phyloP scores from a whole-genome alignment of 2,888 invertebrate species.

The Drosophila diplacantha region DNA sequence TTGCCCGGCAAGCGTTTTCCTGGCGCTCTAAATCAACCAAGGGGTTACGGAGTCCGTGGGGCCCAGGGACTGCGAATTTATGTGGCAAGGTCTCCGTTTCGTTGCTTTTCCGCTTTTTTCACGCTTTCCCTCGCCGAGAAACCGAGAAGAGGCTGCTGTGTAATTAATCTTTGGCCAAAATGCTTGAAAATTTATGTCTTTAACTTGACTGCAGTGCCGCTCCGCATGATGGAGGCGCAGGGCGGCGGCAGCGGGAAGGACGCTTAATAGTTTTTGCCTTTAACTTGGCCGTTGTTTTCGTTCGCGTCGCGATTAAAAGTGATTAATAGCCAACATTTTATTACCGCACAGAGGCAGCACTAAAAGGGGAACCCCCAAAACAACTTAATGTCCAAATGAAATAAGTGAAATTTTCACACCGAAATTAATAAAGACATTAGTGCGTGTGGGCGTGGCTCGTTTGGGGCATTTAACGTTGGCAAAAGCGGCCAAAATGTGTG shows the following conservation, averaged over 20 bases:
- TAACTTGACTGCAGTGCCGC: slow-evolving; percentile 53
- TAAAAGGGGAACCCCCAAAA: slow-evolving; percentile 31
- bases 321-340: slow-evolving; percentile 61
- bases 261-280: slow-evolving; percentile 65
- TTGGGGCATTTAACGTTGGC: slow-evolving; percentile 37
- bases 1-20: slow-evolving; percentile 28
- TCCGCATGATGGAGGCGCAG: slow-evolving; percentile 17
- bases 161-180: slow-evolving; percentile 75
- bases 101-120: slow-evolving; percentile 29
- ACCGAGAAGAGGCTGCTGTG: slow-evolving; percentile 41
- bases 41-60: not conserved
- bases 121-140: slow-evolving; percentile 21
- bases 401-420: slow-evolving; percentile 63
- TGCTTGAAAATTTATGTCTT: slow-evolving; percentile 74
- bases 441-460: slow-evolving; percentile 39
- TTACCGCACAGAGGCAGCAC: slow-evolving; percentile 42
- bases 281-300: slow-evolving; percentile 36
- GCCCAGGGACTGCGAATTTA: slow-evolving; percentile 55
- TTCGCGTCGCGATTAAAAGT: slow-evolving; percentile 67
- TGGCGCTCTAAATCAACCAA: slow-evolving; percentile 30
- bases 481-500: slow-evolving; percentile 54
- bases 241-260: slow-evolving; percentile 2
- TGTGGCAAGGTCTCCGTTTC: slow-evolving; percentile 51
- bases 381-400: slow-evolving; percentile 67
- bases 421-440: slow-evolving; percentile 70